phyloP scores from a whole-genome alignment of 2,888 invertebrate species.

The Thera obeliscata region DNA sequence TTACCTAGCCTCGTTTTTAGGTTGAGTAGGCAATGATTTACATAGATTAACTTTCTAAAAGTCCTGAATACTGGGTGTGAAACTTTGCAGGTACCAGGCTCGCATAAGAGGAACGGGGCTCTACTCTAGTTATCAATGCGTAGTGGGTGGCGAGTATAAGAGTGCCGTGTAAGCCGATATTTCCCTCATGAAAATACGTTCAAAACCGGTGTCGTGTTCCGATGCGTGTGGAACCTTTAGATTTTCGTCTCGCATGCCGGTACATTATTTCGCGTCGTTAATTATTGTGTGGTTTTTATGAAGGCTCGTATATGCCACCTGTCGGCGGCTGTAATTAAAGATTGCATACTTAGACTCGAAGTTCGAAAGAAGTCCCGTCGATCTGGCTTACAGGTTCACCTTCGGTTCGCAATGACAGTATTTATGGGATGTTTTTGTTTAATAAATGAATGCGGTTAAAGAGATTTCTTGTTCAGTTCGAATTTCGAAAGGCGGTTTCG shows the following conservation, averaged over 20 bases:
- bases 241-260: slow-evolving; percentile 82
- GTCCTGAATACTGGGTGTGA: slow-evolving; percentile 9
- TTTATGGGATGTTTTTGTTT: slow-evolving; percentile 45
- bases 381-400: slow-evolving; percentile 64
- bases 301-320: slow-evolving; percentile 76
- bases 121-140: slow-evolving; percentile 58
- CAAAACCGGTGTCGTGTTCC: slow-evolving; percentile 80
- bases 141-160: slow-evolving; percentile 73
- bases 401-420: slow-evolving; percentile 55
- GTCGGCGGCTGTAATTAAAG: slow-evolving; percentile 76
- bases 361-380: slow-evolving; percentile 60
- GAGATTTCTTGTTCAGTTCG: slow-evolving; percentile 27
- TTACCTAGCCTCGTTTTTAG: too few relatives aligned
- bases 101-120: slow-evolving; percentile 51
- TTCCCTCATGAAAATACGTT: slow-evolving; percentile 80
- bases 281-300: slow-evolving; percentile 79
- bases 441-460: slow-evolving; percentile 38
- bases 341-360: slow-evolving; percentile 52
- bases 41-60: neutral
- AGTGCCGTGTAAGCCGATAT: slow-evolving; percentile 76
- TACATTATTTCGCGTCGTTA: slow-evolving; percentile 83
- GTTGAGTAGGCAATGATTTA: neutral
- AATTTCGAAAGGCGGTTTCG: slow-evolving; percentile 25
- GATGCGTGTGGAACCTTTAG: slow-evolving; percentile 75
- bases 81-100: slow-evolving; percentile 50